Percentiles rank a stretch among this genome's conserved stretches.
Evolutionary conservation across 2,113 vertebrate genomes (phyloP).

Genomic region (Eulemur rufifrons): DNA sequence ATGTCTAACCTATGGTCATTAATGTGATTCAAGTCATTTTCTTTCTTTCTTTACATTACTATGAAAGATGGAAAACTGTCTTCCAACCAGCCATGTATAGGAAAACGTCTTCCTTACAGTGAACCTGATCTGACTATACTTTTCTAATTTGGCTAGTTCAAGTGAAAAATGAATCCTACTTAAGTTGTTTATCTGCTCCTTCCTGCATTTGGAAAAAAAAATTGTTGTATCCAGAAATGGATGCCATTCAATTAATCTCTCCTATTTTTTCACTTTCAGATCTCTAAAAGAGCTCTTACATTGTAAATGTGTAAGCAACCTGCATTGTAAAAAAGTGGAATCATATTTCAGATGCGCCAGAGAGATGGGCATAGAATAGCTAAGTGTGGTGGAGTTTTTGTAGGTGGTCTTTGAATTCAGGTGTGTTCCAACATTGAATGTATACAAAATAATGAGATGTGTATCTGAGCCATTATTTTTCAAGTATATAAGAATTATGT

Average conservation of each 20-base stretch:
- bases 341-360: neutral
- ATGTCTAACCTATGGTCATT: neutral
- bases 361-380: neutral
- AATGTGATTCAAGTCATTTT: neutral
- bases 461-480: neutral
- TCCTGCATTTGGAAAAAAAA: neutral
- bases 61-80: neutral
- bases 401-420: neutral
- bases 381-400: neutral
- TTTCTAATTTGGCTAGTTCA: slow-evolving; percentile 1
- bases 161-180: neutral
- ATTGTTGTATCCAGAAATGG: neutral
- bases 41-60: neutral
- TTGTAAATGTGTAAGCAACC: neutral
- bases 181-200: neutral
- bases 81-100: neutral
- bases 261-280: neutral
- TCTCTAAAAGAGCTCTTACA: neutral
- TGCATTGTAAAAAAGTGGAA: neutral
- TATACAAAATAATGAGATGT: neutral
- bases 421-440: neutral
- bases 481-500: neutral
- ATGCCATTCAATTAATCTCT: neutral
- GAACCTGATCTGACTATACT: neutral
- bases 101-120: neutral